Percentiles rank a stretch among this genome's conserved stretches.
These are phyloP conservation scores for Lasiurus cinereus DNA, from an alignment of 2,113 vertebrate species.

Conservation along the genomic window DNA sequence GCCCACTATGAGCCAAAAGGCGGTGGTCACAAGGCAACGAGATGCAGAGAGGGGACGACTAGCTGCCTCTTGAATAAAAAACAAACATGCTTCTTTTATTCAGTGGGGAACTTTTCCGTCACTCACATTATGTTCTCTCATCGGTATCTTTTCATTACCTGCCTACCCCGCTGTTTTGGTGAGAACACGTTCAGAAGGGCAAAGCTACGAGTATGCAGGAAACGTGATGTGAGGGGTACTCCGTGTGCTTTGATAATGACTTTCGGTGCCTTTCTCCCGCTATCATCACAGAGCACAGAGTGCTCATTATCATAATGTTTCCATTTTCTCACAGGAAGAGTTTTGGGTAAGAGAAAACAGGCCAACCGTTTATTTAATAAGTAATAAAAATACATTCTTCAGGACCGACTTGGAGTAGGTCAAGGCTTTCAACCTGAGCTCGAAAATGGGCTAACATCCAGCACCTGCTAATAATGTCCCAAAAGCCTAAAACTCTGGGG, in stretches of 20 bases:
- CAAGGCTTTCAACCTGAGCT: neutral
- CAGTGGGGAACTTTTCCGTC: neutral
- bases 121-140: neutral
- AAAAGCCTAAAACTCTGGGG: neutral
- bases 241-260: neutral
- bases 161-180: neutral
- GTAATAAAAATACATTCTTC: conserved; percentile 4
- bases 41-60: neutral
- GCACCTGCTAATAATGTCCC: neutral
- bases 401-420: neutral
- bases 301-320: neutral
- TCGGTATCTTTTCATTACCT: neutral
- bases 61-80: neutral
- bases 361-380: neutral
- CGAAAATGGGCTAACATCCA: conserved; percentile 11
- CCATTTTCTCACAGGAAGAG: neutral
- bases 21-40: fast-evolving
- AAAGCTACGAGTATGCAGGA: too few relatives aligned
- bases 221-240: fast-evolving
- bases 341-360: neutral
- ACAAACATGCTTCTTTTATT: neutral
- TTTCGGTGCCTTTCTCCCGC: fast-evolving
- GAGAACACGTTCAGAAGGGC: neutral
- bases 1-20: neutral
- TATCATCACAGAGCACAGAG: too few relatives aligned